phyloP scores from a whole-genome alignment of 2,888 invertebrate species.

The Cyaniris semiargus region DNA sequence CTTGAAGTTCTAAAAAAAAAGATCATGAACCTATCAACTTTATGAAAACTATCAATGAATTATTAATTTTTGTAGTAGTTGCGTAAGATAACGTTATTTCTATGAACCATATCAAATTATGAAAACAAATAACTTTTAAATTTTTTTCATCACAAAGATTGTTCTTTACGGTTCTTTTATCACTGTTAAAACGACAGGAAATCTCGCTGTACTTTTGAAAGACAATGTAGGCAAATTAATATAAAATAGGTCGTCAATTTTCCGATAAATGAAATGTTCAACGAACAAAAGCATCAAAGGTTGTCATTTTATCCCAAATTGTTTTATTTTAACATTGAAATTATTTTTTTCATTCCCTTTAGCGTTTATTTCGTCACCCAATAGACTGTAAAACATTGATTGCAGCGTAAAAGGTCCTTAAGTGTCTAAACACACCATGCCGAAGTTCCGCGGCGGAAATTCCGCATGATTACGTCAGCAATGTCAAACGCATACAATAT shows the following conservation, averaged over 20 bases:
- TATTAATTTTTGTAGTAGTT: neutral
- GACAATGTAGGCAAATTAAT: constrained; percentile 1
- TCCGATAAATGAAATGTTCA: constrained; percentile 21
- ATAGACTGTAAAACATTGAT: neutral
- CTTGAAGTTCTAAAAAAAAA: too few relatives aligned
- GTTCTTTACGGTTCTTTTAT: neutral
- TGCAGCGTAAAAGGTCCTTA: neutral
- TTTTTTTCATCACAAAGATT: neutral
- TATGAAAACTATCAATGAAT: too few relatives aligned
- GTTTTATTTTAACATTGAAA: constrained; percentile 9
- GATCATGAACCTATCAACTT: neutral
- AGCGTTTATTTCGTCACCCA: neutral
- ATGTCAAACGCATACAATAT: too few relatives aligned
- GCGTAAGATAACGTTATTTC: neutral
- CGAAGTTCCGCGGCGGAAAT: too few relatives aligned
- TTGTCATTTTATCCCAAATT: constrained; percentile 15
- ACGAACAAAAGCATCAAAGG: constrained; percentile 21
- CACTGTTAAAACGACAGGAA: neutral
- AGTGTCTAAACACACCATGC: too few relatives aligned
- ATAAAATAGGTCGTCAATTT: neutral
- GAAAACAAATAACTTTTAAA: too few relatives aligned
- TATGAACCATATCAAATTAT: constrained; percentile 2
- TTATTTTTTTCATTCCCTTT: constrained; percentile 1
- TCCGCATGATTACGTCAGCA: too few relatives aligned
- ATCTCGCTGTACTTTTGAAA: neutral